These are phyloP conservation scores for Poeciliopsis occidentalis DNA, from an alignment of 2,113 vertebrate genomes.

Conservation along the genomic window DNA sequence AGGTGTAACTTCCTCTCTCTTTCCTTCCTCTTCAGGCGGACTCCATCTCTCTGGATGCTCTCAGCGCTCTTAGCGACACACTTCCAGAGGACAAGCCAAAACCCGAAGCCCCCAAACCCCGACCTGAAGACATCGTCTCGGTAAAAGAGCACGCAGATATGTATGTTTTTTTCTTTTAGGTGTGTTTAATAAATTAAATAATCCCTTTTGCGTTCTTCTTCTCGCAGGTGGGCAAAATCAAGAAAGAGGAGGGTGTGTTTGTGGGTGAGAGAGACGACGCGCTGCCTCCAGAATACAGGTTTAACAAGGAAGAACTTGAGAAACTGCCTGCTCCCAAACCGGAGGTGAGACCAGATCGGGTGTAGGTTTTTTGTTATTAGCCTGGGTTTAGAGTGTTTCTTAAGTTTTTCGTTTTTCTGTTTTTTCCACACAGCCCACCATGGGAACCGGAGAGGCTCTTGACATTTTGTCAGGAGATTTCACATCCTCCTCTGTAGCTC, in stretches of 20 bases:
- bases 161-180: background rate
- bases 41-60: slow-evolving; percentile 62
- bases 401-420: background rate
- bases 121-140: slow-evolving; percentile 42
- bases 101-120: slow-evolving; percentile 64
- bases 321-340: slow-evolving; percentile 62
- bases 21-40: slow-evolving; percentile 43
- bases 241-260: slow-evolving; percentile 66
- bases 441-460: slow-evolving; percentile 70
- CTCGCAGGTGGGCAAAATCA: slow-evolving; percentile 64
- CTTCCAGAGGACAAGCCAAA: slow-evolving; percentile 52
- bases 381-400: too few relatives aligned
- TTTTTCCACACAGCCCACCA: slow-evolving; percentile 60
- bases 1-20: too few relatives aligned
- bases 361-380: background rate
- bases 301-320: slow-evolving; percentile 50
- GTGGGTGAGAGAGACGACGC: slow-evolving; percentile 77
- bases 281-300: slow-evolving; percentile 73
- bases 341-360: slow-evolving; percentile 56
- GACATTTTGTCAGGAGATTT: slow-evolving; percentile 75
- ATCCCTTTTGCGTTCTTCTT: too few relatives aligned
- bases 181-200: too few relatives aligned
- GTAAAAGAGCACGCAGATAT: slow-evolving; percentile 39
- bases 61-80: slow-evolving; percentile 62
- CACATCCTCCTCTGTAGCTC: slow-evolving; percentile 35